phyloP scores from a whole-genome alignment of 2,888 invertebrate genomes.

The Drosophila paramelanica region DNA sequence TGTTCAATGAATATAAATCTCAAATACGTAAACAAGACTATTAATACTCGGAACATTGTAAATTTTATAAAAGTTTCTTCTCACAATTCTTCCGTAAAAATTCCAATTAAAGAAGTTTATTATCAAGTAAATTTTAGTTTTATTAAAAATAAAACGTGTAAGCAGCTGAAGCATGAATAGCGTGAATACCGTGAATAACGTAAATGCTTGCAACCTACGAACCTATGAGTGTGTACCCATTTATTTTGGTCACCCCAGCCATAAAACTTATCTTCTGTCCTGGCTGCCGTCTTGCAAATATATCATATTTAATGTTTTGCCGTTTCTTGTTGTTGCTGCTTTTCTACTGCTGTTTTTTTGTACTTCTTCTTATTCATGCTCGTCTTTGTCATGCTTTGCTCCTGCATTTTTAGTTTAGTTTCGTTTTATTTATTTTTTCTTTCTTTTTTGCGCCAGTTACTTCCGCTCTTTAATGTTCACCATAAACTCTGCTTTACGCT shows the following conservation, averaged over 20 bases:
- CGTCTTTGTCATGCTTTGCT: slow-evolving; percentile 19
- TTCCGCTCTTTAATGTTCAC: slow-evolving; percentile 75
- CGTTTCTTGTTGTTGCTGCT: slow-evolving; percentile 17
- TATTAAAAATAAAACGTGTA: not conserved
- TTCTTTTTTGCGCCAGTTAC: slow-evolving; percentile 60
- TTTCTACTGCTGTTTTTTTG: slow-evolving; percentile 10
- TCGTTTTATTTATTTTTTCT: slow-evolving; percentile 3
- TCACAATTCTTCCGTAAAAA: slow-evolving; percentile 1
- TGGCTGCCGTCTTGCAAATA: slow-evolving; percentile 65
- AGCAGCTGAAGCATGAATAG: slow-evolving; percentile 9
- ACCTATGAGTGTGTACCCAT: slow-evolving; percentile 20
- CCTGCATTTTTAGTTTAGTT: slow-evolving; percentile 56
- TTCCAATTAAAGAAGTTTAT: slow-evolving; percentile 27
- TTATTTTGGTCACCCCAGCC: slow-evolving; percentile 38
- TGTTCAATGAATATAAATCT: slow-evolving; percentile 30
- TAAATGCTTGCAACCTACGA: slow-evolving; percentile 11
- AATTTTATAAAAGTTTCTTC: not conserved
- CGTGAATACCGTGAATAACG: slow-evolving; percentile 4
- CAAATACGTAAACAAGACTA: slow-evolving; percentile 18
- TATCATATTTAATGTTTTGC: slow-evolving; percentile 75
- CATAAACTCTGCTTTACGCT: slow-evolving; percentile 75
- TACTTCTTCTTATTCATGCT: slow-evolving; percentile 22
- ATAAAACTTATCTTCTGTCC: slow-evolving; percentile 70
- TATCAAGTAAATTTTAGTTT: slow-evolving; percentile 21
- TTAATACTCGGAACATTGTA: not conserved